Percentiles rank a stretch among this genome's conserved stretches.
These are phyloP conservation scores for Elysia crispata DNA, from an alignment of 2,888 invertebrate genomes.

Conservation along the genomic window DNA sequence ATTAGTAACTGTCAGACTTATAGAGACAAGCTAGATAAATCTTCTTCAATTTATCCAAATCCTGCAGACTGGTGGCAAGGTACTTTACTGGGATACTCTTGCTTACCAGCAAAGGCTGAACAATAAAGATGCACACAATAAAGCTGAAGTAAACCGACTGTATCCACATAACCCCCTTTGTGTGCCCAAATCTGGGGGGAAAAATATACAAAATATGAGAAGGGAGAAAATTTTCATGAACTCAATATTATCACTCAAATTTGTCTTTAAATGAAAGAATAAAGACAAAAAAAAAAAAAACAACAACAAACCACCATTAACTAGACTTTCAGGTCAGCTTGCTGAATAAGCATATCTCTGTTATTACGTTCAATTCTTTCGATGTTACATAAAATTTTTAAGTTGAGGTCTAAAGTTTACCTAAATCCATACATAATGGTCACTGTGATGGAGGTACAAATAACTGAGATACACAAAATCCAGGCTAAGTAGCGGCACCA, in stretches of 20 bases:
- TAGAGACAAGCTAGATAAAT: too few relatives aligned
- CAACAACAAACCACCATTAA: too few relatives aligned
- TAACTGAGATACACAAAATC: conserved; percentile 65
- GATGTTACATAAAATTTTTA: too few relatives aligned
- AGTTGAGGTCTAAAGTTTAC: conserved; percentile 50
- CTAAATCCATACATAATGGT: conserved; percentile 73
- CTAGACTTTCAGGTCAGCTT: not conserved
- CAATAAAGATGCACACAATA: conserved; percentile 74
- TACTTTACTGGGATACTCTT: not conserved
- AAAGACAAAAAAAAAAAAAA: too few relatives aligned
- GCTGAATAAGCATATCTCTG: not conserved
- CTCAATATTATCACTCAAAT: too few relatives aligned
- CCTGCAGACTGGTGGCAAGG: too few relatives aligned
- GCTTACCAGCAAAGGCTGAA: conserved; percentile 75
- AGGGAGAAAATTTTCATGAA: not conserved
- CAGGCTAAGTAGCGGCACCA: conserved; percentile 73
- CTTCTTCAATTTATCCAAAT: too few relatives aligned
- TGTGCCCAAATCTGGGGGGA: conserved; percentile 69
- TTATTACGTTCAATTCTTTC: not conserved
- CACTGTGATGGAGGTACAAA: conserved; percentile 63
- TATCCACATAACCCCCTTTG: conserved; percentile 73
- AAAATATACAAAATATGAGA: not conserved
- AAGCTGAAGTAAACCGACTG: conserved; percentile 76
- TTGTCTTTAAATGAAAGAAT: too few relatives aligned
- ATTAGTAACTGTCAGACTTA: too few relatives aligned